phyloP scores from a whole-genome alignment of 2,888 invertebrate species.

The Cotesia congregata region DNA sequence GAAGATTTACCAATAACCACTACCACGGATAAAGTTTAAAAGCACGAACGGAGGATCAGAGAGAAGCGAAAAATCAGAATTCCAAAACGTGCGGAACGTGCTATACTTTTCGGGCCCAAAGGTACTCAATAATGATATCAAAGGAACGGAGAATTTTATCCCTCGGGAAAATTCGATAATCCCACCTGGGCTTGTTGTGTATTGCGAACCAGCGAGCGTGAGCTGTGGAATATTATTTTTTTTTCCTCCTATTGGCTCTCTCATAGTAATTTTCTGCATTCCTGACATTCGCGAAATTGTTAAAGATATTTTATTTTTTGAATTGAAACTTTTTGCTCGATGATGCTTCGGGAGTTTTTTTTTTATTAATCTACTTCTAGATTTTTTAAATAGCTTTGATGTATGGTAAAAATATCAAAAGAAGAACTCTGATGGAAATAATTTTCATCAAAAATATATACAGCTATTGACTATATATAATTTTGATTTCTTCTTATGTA shows the following conservation, averaged over 20 bases:
- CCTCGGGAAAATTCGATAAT: conserved; percentile 19
- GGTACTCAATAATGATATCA: conserved; percentile 36
- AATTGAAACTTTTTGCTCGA: background rate
- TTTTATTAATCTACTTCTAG: background rate
- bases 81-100: conserved; percentile 28
- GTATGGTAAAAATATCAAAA: too few species aligned
- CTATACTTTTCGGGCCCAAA: conserved; percentile 28
- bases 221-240: conserved; percentile 5
- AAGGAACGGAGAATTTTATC: conserved; percentile 27
- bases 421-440: too few species aligned
- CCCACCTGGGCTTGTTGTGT: background rate
- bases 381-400: background rate
- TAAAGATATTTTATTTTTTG: conserved; percentile 5
- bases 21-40: background rate
- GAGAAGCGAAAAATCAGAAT: conserved; percentile 25
- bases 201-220: background rate
- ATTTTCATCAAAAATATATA: too few species aligned
- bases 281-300: conserved; percentile 16
- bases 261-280: conserved; percentile 29
- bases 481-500: too few species aligned
- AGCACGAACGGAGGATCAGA: background rate
- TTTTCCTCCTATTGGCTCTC: conserved; percentile 10
- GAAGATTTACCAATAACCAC: background rate
- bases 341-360: background rate
- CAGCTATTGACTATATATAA: too few species aligned